A percentile compares a stretch with the other conserved stretches of the same genome.
Evolutionary conservation across 2,797 vertebrate genomes (phyloP).

Genomic region (Rhinichthys osculus): DNA sequence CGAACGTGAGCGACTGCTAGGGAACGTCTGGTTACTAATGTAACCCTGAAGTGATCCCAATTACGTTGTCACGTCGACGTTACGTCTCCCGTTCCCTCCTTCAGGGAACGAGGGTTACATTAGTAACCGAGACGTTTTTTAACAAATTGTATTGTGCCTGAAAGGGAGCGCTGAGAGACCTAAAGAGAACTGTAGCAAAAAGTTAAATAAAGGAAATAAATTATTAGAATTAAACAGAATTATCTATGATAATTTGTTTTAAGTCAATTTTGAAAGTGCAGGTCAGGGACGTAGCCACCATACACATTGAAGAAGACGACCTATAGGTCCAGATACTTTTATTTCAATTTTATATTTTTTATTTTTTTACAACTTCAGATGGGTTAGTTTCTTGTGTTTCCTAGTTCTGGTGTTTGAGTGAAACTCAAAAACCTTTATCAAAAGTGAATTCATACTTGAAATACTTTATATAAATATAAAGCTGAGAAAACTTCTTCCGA

Average conservation of each 20-base stretch:
- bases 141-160: not conserved
- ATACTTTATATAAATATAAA: not conserved
- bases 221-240: not conserved
- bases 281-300: not conserved
- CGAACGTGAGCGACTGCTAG: no score
- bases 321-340: no score
- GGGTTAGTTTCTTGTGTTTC: no score
- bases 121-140: no score
- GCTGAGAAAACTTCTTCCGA: not conserved
- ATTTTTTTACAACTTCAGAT: no score
- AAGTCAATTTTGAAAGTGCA: not conserved
- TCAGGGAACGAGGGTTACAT: no score
- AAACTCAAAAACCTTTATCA: not conserved
- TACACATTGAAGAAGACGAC: no score
- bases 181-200: not conserved
- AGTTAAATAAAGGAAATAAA: not conserved
- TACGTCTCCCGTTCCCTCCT: no score
- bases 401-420: not conserved
- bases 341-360: no score
- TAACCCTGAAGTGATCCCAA: no score
- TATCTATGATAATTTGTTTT: not conserved
- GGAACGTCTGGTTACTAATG: no score
- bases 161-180: not conserved
- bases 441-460: not conserved
- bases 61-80: no score